Evolutionary conservation across 2,888 invertebrate genomes (phyloP), one percentile per base, ranked within the genome.

Genomic region (Andrena bucephala): DNA sequence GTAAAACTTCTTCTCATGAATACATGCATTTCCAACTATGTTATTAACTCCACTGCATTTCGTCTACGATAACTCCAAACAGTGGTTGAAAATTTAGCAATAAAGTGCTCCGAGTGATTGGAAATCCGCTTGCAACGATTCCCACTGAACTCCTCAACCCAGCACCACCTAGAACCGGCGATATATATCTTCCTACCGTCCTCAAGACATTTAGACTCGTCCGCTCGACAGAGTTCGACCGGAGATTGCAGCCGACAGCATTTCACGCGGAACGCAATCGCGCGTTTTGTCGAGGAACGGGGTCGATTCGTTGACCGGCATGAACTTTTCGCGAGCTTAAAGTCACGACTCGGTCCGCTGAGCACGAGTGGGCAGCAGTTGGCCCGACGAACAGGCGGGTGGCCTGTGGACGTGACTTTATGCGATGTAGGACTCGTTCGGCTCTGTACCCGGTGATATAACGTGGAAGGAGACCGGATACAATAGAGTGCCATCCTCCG

Each of bases 341-440:
- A 90, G 85, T 89, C 86, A 88, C 86, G 85, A 85, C 77, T 87
- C 87, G 89, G 89, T 91, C 84, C 86, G 86, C 50, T 88, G 88
- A 87, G 73, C 89, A 88, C 77, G 87, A 91, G 90, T 89, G 89
- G 90, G 87, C 86, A 89, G 87, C 84, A 81, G 76, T 86, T 68
- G 80, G 83, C 52, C 77, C 73, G 54, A 63, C 60, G 71, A 67
- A 77, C 87, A 71, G 59, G 66, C 85, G 85, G 85, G 85, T 85
- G 85, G 83, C 81, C 74, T 68, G 83, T 70, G 83, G 77, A 89
- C 87, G 89, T 89, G 89, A 92, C 87, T 89, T 89, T 92, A 90
- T 89, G 85, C 85, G 80, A 83, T 85, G 80, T 81, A n/a, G 65
- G 63, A 73, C 82, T 72, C 62, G 60, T 8, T 48, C 57, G 57